These are phyloP conservation scores for Centropyge bicolor DNA, from an alignment of 2,797 vertebrate species.

Conservation along the genomic window DNA sequence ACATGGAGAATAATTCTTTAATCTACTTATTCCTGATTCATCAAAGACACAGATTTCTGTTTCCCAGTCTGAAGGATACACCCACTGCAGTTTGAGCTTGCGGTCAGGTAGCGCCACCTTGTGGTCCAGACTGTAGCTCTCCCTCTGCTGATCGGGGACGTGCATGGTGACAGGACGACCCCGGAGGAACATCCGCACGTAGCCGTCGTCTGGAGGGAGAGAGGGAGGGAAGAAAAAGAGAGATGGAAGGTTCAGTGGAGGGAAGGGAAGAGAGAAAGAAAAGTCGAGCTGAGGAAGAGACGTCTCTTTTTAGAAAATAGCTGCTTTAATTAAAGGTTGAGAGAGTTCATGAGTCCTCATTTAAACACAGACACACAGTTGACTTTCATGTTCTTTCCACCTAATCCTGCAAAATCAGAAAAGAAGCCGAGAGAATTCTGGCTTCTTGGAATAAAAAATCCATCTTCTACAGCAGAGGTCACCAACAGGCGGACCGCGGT, in stretches of 20 bases:
- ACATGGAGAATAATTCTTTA: not conserved
- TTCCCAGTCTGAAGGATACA: conserved; percentile 89
- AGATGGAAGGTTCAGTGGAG: not conserved
- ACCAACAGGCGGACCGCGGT: no score
- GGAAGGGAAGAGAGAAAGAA: not conserved
- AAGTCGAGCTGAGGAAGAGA: not conserved
- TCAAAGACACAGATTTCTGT: not conserved
- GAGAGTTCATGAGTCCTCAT: no score
- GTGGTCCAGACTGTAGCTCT: conserved; percentile 88
- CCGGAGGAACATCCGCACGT: conserved; percentile 93
- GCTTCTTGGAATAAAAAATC: not conserved
- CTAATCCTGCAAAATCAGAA: not conserved
- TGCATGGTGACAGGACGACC: conserved; percentile 93
- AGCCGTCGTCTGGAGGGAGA: conserved; percentile 87
- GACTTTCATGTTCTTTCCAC: no score
- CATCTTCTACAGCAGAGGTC: no score
- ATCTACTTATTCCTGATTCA: not conserved
- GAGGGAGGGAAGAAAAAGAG: no score
- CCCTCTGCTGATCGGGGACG: conserved; percentile 85
- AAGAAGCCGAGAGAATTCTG: not conserved
- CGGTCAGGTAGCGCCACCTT: conserved; percentile 86
- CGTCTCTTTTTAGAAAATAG: conserved; percentile 9
- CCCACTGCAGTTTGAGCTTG: conserved; percentile 93
- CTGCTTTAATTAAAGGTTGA: not conserved
- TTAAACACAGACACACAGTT: no score